Evolutionary conservation across 2,888 invertebrate species (phyloP).

Genomic region (Agonopterix arenella): DNA sequence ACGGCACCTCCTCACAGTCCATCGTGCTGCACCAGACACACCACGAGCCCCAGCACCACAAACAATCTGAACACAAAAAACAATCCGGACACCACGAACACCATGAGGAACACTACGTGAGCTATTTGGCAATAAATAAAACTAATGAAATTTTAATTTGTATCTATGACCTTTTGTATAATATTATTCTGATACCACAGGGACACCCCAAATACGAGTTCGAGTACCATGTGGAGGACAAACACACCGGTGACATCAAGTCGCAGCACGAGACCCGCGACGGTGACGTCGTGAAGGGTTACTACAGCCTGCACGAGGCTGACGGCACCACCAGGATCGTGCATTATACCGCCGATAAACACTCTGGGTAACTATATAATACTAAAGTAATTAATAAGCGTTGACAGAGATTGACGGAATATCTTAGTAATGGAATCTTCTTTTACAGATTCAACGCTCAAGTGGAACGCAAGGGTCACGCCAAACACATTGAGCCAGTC

Average conservation of each 20-base stretch:
- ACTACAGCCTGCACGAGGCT: constrained; percentile 56
- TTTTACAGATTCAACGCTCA: constrained; percentile 21
- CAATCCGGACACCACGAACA: constrained; percentile 12
- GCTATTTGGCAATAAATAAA: neutral
- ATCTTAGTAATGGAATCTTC: neutral
- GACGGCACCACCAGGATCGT: constrained; percentile 59
- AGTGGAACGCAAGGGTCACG: constrained; percentile 24
- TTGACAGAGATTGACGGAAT: neutral
- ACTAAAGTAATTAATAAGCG: neutral
- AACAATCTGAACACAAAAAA: constrained; percentile 9
- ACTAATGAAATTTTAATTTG: neutral
- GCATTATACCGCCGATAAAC: constrained; percentile 56
- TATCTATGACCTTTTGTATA: neutral
- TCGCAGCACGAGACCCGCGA: constrained; percentile 40
- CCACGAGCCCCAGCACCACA: constrained; percentile 17
- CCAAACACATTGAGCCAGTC: constrained; percentile 20
- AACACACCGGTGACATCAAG: constrained; percentile 59
- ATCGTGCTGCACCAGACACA: constrained; percentile 35
- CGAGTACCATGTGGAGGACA: constrained; percentile 58
- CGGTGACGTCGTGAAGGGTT: constrained; percentile 47
- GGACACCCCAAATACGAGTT: constrained; percentile 27
- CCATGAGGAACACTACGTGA: constrained; percentile 23
- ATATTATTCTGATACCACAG: neutral
- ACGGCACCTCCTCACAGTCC: constrained; percentile 28
- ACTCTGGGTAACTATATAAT: constrained; percentile 29